phyloP scores from a whole-genome alignment of 2,888 invertebrate species.

The Drosophila longiperda region DNA sequence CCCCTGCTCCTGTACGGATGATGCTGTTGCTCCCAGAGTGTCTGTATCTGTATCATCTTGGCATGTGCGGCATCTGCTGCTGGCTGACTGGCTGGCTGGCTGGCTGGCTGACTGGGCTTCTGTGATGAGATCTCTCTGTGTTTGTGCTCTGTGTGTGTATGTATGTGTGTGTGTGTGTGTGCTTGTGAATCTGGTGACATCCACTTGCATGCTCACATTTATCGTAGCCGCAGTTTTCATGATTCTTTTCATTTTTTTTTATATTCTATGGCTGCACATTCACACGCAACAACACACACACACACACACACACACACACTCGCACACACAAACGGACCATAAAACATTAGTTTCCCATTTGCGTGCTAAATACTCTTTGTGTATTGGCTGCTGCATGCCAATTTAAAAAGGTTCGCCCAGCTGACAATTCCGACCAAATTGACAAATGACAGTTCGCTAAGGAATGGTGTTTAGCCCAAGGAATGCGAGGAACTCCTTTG shows the following conservation, averaged over 20 bases:
- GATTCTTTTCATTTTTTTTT: conserved; percentile 32
- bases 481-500: conserved; percentile 16
- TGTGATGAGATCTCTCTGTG: conserved; percentile 67
- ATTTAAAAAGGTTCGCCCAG: conserved; percentile 39
- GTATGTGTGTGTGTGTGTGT: conserved; percentile 23
- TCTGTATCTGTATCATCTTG: conserved; percentile 77
- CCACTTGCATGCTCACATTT: conserved; percentile 77
- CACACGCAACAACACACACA: conserved; percentile 55
- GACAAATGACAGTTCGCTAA: conserved; percentile 17
- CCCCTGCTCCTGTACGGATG: conserved; percentile 17
- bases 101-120: conserved; percentile 57
- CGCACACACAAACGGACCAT: conserved; percentile 61
- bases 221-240: conserved; percentile 65
- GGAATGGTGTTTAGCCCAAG: conserved; percentile 37
- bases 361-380: conserved; percentile 77
- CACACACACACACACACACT: conserved; percentile 33
- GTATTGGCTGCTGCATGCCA: conserved; percentile 42
- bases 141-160: conserved; percentile 15
- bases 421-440: conserved; percentile 25
- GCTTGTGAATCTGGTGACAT: conserved; percentile 70
- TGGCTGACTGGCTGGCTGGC: conserved; percentile 7
- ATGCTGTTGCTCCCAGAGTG: conserved; percentile 66
- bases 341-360: conserved; percentile 80
- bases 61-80: conserved; percentile 77
- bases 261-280: conserved; percentile 64